Base-by-base conservation (phyloP, 2,113 vertebrate species). In the Nannobrachium achirus region DNA sequence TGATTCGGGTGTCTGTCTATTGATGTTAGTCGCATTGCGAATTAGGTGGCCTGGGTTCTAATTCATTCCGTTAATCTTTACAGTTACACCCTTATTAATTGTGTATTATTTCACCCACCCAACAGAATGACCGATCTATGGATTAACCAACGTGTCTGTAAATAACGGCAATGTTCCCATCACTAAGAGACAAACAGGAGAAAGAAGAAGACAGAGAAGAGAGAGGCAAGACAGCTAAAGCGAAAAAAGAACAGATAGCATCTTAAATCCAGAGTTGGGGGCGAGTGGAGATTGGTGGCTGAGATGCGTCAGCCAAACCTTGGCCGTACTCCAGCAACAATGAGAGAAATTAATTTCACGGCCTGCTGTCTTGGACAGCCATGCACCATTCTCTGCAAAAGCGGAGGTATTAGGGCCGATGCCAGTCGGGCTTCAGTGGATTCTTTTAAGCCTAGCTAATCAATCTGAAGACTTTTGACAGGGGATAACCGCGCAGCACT, bases 311-410 rank as follows among this genome's bases (percentile, higher is more conserved):
- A 33, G 3, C 25, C 52, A 55, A 0, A 5, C 8, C 45, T 53
- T 33, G 25, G 40, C 11, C 10, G n/a, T 49, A 9, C 25, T 48
- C 18, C 13, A 25, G 39, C 16, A 42, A 14, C 7, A 7, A 7
- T 20, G 48, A 20, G 41, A 0, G 39, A 59, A 73, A 49, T 52
- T 68, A 16, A 50, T 69, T 77, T 69, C 50, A 58, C 25, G 69
- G 69, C 42, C 25, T 71, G 51, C 52, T 20, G 52, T 63, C 25
- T 59, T n/a, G 15, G 60, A 53, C 33, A 38, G 38, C 33, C n/a
- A 13, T 10, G 13, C 33, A 10, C 4, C 39, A 41, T 14, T 33
- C 53, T 33, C 39, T 15, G 46, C 42, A 45, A 38, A 56, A 10
- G 25, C 25, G 6, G 19, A 56, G 14, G 20, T 13, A 56, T 53